A percentile compares a stretch with the other conserved stretches of the same genome.
Conservation (phyloP, 2,888 invertebrate species). For the Drosophila kambysellisi region DNA sequence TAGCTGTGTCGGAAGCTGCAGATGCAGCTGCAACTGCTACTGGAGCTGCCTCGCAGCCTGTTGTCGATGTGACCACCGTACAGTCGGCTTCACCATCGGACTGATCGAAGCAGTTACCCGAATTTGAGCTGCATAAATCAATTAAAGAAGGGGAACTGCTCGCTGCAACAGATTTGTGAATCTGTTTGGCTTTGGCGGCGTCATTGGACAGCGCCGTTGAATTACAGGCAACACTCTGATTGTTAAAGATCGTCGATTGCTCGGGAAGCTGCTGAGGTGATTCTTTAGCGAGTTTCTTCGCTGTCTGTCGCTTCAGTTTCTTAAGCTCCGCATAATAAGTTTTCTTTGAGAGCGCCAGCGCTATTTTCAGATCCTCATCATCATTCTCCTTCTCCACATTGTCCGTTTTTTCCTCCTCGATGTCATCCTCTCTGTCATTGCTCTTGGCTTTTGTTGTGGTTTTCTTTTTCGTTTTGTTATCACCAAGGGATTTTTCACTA, state of each 20-base stretch:
- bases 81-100: slow-evolving; percentile 65
- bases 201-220: slow-evolving; percentile 70
- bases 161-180: neutral
- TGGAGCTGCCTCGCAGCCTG: slow-evolving; percentile 42
- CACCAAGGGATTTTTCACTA: neutral
- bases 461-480: neutral
- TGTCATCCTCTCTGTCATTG: neutral
- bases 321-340: slow-evolving; percentile 40
- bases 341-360: slow-evolving; percentile 50
- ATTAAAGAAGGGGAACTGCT: neutral
- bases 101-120: neutral
- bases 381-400: neutral
- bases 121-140: neutral
- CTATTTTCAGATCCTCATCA: slow-evolving; percentile 41
- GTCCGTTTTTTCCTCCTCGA: neutral
- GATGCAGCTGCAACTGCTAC: neutral
- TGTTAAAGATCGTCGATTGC: slow-evolving; percentile 57
- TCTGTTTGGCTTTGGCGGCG: slow-evolving; percentile 29
- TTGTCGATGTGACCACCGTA: slow-evolving; percentile 77
- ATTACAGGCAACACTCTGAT: slow-evolving; percentile 66
- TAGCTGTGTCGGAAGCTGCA: neutral
- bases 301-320: neutral
- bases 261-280: slow-evolving; percentile 34
- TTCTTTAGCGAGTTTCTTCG: neutral
- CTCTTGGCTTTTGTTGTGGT: neutral